Conservation (phyloP, 1,140 invertebrate genomes). For the Brachionus sp. region DNA sequence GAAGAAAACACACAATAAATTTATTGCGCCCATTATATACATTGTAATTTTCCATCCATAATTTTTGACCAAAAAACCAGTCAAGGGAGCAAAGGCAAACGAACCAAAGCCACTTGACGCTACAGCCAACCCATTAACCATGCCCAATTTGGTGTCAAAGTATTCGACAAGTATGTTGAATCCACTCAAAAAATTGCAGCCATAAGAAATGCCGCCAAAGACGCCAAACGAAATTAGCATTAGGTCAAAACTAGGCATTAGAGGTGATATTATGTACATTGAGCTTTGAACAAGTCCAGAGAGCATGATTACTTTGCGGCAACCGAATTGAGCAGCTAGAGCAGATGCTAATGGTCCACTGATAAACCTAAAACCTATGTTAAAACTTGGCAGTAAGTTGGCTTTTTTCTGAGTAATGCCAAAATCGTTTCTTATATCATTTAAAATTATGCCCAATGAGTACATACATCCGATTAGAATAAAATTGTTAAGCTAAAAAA, state of each 20-base stretch:
- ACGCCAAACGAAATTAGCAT: conserved; percentile 80
- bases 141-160: conserved; percentile 81
- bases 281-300: conserved; percentile 72
- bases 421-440: conserved; percentile 7
- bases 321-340: conserved; percentile 76
- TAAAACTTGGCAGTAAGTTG: conserved; percentile 22
- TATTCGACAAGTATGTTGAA: conserved; percentile 85
- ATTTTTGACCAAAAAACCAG: not conserved
- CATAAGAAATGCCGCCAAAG: conserved; percentile 67
- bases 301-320: conserved; percentile 76
- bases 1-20: not conserved
- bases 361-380: not conserved
- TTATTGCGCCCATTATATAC: not conserved
- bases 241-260: conserved; percentile 72
- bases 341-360: conserved; percentile 77
- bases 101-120: conserved; percentile 49
- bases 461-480: conserved; percentile 38
- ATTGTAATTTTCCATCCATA: conserved; percentile 9
- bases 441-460: conserved; percentile 26
- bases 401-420: not conserved
- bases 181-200: conserved; percentile 58
- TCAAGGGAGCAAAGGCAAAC: conserved; percentile 7
- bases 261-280: conserved; percentile 76
- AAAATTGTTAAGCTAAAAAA: not conserved
- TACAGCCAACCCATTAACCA: conserved; percentile 79